Base-by-base conservation (phyloP, 2,113 vertebrate genomes). In the Calyptommatus sinebrachiatus region DNA sequence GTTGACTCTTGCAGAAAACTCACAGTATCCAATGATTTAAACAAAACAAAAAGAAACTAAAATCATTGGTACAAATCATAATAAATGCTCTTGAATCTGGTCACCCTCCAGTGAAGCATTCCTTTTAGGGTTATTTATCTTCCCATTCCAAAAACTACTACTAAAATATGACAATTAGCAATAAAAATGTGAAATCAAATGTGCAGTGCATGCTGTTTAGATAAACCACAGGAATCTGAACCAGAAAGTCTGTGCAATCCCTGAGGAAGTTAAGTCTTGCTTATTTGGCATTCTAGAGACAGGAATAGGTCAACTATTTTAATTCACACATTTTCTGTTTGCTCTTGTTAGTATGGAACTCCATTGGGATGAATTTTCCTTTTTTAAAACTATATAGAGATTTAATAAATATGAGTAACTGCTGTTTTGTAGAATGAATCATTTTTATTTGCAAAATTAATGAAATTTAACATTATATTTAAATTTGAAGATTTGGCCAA, bases 81-180 rank as follows among this genome's bases (percentile, higher is more conserved):
- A 66, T 66, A 41, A 16, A 67, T 8, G 6, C 46, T 69, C n/a
- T 61, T 60, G 72, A 29, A 66, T 60, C 7, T 67, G 61, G 70
- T 66, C 75, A 72, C 41, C 62, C 12, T 77, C 29, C 60, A 71
- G 24, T 63, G 57, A 65, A 76, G 24, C 45, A 71, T 71, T 63
- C 24, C 22, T 29, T 82, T 71, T 31, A 53, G 29, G 29, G 20
- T 41, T 53, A 71, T 77, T 71, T 53, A 77, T 82, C 77, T 82
- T 71, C 46, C 14, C 22, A 61, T 53, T 53, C 57, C 28, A 65
- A 29, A 28, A 65, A 45, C 62, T 53, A 80, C 53, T 48, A 70
- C 21, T 71, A 53, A 77, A 65, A 46, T 48, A 22, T 50, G 68
- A 77, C 28, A 72, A 77, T 72, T 71, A 77, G 46, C 57, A 71